Base-by-base conservation (phyloP, 2,113 vertebrate genomes). In the Anhinga anhinga region DNA sequence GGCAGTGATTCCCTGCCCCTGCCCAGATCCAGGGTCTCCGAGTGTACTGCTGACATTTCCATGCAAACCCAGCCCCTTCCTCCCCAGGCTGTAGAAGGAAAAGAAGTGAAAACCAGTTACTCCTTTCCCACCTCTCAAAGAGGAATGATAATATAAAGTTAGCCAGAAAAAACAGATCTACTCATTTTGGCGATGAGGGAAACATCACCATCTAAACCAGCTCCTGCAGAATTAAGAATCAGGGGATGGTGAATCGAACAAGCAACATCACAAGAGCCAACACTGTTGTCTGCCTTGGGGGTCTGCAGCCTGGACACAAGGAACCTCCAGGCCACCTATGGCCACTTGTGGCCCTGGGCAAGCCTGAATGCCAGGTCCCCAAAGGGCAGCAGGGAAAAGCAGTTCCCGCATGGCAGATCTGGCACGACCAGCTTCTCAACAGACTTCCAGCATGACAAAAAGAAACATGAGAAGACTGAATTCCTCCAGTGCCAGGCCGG, bases 1-100 rank as follows among this genome's bases (percentile, higher is more conserved):
- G 0, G 56, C 69, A 59, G 61, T 3, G 0, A 45, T 32, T 72
- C 67, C 65, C 40, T 20, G 52, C 30, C 32, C 50, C 76, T 86
- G 62, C 36, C 21, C 50, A 38, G 62, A 72, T 11, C 42, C 69
- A 32, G 44, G n/a, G 32, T 32, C 38, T 80, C 66, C 2, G 1
- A 90, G 45, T 3, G 0, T 56, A 18, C 15, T 0, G 0, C 25
- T 7, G 3, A 34, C 21, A 40, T 45, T 47, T 53, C 73, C 30
- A 13, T 23, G 42, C 20, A 87, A 77, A 87, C 11, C 32, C 82
- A 88, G 55, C 29, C 67, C 56, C 44, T 88, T 65, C 34, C 52
- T 72, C 73, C 49, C 34, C 1, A 0, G 42, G 49, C 63, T 61
- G 47, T 5, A 63, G 44, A 74, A 67, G 44, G 70, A 90, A 79